phyloP scores from a whole-genome alignment of 2,797 vertebrate genomes.

The Chrysocyon brachyurus region DNA sequence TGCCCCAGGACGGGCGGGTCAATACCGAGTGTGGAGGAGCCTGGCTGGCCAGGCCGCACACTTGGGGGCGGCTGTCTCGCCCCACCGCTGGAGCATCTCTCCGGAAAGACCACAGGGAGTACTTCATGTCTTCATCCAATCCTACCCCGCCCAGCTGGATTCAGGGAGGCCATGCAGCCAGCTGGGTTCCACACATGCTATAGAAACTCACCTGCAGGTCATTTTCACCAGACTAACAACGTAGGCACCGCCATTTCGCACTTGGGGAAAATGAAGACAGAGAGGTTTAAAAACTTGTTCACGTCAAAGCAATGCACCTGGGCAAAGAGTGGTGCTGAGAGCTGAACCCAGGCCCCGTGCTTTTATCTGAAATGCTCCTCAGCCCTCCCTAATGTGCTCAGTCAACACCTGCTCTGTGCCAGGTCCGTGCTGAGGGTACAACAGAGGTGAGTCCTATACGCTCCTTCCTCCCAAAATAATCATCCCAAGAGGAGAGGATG shows the following conservation, averaged over 20 bases:
- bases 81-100: rapidly evolving
- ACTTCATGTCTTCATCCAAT: rapidly evolving
- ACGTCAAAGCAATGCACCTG: background rate
- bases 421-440: background rate
- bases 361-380: background rate
- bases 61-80: background rate
- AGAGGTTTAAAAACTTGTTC: no score
- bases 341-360: background rate
- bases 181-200: rapidly evolving
- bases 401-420: background rate
- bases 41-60: background rate
- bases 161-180: rapidly evolving
- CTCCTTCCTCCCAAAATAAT: background rate
- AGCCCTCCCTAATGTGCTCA: background rate
- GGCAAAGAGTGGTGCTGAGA: rapidly evolving
- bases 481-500: background rate
- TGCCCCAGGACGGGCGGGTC: background rate
- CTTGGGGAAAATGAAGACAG: background rate
- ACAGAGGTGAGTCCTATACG: rapidly evolving
- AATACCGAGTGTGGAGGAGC: background rate
- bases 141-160: background rate
- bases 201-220: rapidly evolving
- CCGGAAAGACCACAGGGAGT: background rate
- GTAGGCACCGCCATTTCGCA: background rate
- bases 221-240: background rate